Conservation (phyloP, 2,797 vertebrate genomes). For the Cuniculus paca region DNA sequence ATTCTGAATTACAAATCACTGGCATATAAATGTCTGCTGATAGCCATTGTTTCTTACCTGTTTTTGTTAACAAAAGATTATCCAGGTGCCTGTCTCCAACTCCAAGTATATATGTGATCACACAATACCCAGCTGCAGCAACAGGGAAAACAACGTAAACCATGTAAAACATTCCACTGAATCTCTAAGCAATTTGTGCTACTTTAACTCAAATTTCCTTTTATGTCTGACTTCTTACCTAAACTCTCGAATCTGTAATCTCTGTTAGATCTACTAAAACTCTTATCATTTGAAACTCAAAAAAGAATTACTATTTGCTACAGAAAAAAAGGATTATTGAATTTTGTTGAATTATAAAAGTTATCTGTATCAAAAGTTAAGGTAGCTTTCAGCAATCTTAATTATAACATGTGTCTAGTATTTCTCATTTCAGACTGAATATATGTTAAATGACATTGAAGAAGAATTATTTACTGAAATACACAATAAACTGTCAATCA, state of each 20-base stretch:
- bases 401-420: background rate
- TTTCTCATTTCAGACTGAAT: background rate
- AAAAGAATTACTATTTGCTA: constrained; percentile 43
- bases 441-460: background rate
- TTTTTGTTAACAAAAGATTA: constrained; percentile 98
- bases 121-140: constrained; percentile 96
- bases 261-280: background rate
- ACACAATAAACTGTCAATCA: background rate
- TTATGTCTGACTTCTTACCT: background rate
- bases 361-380: constrained; percentile 28
- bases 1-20: constrained; percentile 28
- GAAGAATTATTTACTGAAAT: background rate
- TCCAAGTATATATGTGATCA: constrained; percentile 99
- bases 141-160: constrained; percentile 31
- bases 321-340: background rate
- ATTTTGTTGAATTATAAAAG: constrained; percentile 20
- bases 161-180: background rate
- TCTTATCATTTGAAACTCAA: constrained; percentile 36
- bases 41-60: constrained; percentile 89
- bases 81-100: constrained; percentile 98
- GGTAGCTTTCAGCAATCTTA: background rate
- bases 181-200: background rate
- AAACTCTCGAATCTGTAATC: constrained; percentile 33
- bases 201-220: background rate
- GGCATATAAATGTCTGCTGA: background rate